Conservation (phyloP, 2,113 vertebrate species). For the Chamaetylas fuelleborni region DNA sequence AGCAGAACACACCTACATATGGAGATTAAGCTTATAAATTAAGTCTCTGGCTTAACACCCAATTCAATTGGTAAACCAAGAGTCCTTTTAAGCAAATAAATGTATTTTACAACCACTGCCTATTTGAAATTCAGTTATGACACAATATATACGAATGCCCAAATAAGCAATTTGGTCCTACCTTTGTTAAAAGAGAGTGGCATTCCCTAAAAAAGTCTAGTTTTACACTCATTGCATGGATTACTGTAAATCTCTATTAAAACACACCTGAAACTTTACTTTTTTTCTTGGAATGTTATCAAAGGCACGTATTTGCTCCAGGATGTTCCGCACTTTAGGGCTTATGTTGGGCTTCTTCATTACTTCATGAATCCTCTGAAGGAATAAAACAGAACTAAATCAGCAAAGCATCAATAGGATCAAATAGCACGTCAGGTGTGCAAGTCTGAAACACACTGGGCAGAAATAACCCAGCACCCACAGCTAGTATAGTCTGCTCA, state of each 20-base stretch:
- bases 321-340: conserved; percentile 80
- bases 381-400: not conserved
- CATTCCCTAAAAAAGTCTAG: not conserved
- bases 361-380: conserved; percentile 86
- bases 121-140: not conserved
- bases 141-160: not conserved
- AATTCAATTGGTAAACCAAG: not conserved
- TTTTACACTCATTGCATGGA: not conserved
- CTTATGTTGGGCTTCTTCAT: conserved; percentile 84
- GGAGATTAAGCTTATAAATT: not conserved
- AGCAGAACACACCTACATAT: not conserved
- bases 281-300: conserved; percentile 95
- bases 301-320: conserved; percentile 83
- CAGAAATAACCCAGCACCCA: not conserved
- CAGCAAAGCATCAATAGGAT: not conserved
- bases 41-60: not conserved
- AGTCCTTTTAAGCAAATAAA: not conserved
- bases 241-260: not conserved
- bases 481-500: not conserved
- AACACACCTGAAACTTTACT: conserved; percentile 89
- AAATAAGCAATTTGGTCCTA: not conserved
- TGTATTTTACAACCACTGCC: not conserved
- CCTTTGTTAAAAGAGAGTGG: not conserved
- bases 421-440: not conserved
- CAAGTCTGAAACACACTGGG: not conserved